Base-by-base conservation (phyloP, 64 coral and sea anemone species). In the Actinia equina region DNA sequence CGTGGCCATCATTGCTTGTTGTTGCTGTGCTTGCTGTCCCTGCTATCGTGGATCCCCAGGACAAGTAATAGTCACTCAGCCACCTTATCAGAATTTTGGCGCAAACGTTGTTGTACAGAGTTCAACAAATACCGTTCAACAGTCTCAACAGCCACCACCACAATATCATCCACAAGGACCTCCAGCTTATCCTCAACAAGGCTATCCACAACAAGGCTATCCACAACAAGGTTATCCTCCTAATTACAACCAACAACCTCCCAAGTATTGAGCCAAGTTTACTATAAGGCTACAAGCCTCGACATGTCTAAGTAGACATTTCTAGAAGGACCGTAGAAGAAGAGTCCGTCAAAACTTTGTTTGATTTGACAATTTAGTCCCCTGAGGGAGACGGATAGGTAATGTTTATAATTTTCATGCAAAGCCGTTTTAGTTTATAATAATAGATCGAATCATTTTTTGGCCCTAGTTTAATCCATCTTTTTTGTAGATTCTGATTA, bases 1-100 rank as follows among this genome's bases (percentile, higher is more conserved):
- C 57, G 37, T 61, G 17, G 22, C 41, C 3, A 80, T 91, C 20
- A 74, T 86, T 23, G 37, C 71, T 25, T 86, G 89, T 18, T 85
- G 22, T 25, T 79, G 43, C 69, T 90, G 89, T 79, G 83, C 89
- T 30, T 90, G 82, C 30, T 90, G 89, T 17, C 89, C 82, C 6
- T 37, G 11, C 26, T 91, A 91, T 19, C 65, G 57, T 37, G 27
- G 69, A 74, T 14, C 25, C 25, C 78, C 78, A 81, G 78, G 78
- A 5, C 78, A 23, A 2, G 78, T 81, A 2, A 20, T 81, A 51
- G 78, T 81, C 4, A 52, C 78, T 81, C 78, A 81, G 45, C n/a
- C n/a, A n/a, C n/a, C n/a, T n/a, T n/a, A n/a, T 23, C 78, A 81
- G 52, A 44, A 52, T 44, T 81, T 81, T 81, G 78, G 78, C 13